These are phyloP conservation scores for Melangyna quadrimaculata DNA, from an alignment of 2,888 invertebrate species.

Conservation along the genomic window DNA sequence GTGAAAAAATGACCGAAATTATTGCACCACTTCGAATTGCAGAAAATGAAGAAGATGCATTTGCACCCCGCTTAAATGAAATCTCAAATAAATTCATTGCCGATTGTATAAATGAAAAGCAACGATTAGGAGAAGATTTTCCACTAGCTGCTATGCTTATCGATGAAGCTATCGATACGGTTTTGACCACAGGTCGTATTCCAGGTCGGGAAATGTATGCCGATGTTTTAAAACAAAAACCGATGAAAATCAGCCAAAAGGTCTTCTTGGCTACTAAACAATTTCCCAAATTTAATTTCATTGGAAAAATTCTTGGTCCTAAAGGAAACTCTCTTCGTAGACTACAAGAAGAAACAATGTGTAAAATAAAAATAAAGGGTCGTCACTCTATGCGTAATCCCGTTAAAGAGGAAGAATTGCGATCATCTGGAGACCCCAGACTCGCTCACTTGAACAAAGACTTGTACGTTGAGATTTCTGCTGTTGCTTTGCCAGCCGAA, in stretches of 20 bases:
- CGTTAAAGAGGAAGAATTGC: constrained; percentile 89
- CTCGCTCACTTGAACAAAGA: constrained; percentile 93
- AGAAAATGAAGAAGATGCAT: constrained; percentile 47
- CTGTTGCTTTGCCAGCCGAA: constrained; percentile 91
- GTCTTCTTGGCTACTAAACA: constrained; percentile 81
- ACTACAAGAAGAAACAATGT: constrained; percentile 95
- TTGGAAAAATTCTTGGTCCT: constrained; percentile 95
- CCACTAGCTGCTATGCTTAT: constrained; percentile 77
- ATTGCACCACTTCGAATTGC: too few relatives aligned
- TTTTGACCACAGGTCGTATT: constrained; percentile 86
- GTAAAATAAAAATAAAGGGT: constrained; percentile 96
- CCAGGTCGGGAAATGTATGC: constrained; percentile 87
- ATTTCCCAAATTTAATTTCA: constrained; percentile 92
- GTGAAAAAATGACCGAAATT: too few relatives aligned
- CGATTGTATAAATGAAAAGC: constrained; percentile 77
- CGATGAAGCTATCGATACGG: constrained; percentile 85
- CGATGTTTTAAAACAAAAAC: constrained; percentile 86
- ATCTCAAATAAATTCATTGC: constrained; percentile 77
- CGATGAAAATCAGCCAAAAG: constrained; percentile 79
- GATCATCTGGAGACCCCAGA: constrained; percentile 91
- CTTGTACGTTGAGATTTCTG: constrained; percentile 93
- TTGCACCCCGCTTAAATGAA: constrained; percentile 78
- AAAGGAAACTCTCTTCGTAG: constrained; percentile 96
- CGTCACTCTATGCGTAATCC: constrained; percentile 96
- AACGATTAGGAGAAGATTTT: constrained; percentile 75